phyloP scores from a whole-genome alignment of 1,140 invertebrate genomes.

The Leptopilina boulardi region DNA sequence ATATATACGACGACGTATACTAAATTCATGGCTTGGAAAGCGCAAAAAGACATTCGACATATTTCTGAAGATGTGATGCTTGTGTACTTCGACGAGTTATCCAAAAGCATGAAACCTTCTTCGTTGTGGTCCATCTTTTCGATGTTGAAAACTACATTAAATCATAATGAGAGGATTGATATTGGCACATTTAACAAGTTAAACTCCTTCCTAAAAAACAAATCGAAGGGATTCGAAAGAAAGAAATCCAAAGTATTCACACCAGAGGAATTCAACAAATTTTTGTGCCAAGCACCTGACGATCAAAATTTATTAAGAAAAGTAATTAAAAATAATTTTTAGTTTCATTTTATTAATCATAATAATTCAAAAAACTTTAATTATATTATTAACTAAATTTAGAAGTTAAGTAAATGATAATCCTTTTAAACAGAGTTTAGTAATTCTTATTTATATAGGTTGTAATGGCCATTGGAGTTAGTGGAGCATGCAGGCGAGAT shows the following conservation, averaged over 20 bases:
- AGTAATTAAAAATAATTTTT: too few species aligned
- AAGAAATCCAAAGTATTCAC: too few species aligned
- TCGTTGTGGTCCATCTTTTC: background rate
- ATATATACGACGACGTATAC: background rate
- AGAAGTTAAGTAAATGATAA: too few species aligned
- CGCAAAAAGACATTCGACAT: background rate
- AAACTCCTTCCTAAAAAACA: background rate
- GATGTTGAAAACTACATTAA: background rate
- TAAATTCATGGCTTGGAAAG: background rate
- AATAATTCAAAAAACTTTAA: too few species aligned
- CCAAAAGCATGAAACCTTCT: background rate
- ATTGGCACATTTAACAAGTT: background rate
- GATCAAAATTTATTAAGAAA: too few species aligned
- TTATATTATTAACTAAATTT: too few species aligned
- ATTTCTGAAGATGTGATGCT: background rate
- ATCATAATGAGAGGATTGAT: background rate
- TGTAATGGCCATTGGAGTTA: conserved; percentile 17
- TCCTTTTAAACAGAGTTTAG: too few species aligned
- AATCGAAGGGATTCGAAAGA: background rate
- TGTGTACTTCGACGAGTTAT: background rate
- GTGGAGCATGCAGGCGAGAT: conserved; percentile 24
- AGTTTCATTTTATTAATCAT: too few species aligned
- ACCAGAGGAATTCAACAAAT: too few species aligned
- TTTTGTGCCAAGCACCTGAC: too few species aligned
- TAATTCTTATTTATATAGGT: conserved; percentile 13